Conservation (phyloP, 2,888 invertebrate species). For the Sabatieria punctata region DNA sequence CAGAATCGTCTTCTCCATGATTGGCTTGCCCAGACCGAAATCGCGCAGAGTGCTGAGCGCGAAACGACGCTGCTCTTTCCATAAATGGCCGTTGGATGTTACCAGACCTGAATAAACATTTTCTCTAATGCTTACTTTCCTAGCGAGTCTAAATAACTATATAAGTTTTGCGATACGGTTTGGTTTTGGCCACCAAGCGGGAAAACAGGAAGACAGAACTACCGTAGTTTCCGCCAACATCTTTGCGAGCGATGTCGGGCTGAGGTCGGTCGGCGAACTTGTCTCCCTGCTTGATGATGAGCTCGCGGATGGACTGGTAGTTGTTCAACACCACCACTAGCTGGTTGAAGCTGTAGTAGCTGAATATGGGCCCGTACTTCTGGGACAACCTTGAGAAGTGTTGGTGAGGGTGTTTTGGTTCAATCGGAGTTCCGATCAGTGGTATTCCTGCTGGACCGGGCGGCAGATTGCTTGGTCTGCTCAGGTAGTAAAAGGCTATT, state of each 20-base stretch:
- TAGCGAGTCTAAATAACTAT: too few relatives aligned
- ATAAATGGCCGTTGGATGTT: neutral
- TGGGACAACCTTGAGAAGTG: too few relatives aligned
- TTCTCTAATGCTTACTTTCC: too few relatives aligned
- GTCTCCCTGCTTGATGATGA: neutral
- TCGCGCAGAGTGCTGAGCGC: slow-evolving; percentile 2
- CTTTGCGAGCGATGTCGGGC: neutral
- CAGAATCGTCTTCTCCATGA: neutral
- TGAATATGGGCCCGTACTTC: neutral
- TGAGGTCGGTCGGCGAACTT: neutral
- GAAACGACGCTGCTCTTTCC: slow-evolving; percentile 5
- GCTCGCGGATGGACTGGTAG: neutral
- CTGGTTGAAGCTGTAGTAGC: neutral
- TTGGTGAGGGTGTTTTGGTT: too few relatives aligned
- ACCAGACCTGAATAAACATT: neutral
- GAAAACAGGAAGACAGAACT: neutral
- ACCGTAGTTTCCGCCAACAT: neutral
- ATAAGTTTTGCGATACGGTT: too few relatives aligned
- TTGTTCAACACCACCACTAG: neutral
- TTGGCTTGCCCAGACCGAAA: slow-evolving; percentile 1
- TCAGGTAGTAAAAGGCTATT: too few relatives aligned
- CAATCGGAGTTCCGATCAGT: too few relatives aligned
- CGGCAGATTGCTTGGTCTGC: too few relatives aligned
- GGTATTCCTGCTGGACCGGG: too few relatives aligned
- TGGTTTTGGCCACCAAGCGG: too few relatives aligned